Evolutionary conservation across 2,113 vertebrate species (phyloP).

Genomic region (Corythaixoides concolor): DNA sequence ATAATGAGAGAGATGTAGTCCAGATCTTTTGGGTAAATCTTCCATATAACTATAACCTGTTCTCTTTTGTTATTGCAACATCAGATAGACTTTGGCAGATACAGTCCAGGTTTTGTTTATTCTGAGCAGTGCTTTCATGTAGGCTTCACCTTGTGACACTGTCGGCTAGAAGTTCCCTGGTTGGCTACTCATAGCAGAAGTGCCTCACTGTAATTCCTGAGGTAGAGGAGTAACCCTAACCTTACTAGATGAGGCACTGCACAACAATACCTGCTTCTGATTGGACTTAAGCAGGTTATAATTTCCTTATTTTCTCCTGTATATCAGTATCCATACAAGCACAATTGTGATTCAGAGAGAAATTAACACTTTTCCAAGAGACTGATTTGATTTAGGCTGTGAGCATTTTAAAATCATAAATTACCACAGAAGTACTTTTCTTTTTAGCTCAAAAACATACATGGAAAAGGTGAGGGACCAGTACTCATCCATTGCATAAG

Average conservation of each 20-base stretch:
- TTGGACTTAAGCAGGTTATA: background rate
- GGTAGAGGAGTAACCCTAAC: background rate
- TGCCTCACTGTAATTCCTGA: too few relatives aligned
- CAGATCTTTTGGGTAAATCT: background rate
- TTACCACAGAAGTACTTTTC: background rate
- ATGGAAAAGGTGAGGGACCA: rapidly evolving
- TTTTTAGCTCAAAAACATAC: background rate
- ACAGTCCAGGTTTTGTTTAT: background rate
- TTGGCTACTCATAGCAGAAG: background rate
- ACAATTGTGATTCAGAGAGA: background rate
- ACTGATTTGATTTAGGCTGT: background rate
- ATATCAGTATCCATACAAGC: background rate
- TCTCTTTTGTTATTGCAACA: background rate
- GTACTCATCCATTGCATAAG: background rate
- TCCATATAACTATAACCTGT: background rate
- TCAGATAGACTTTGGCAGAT: background rate
- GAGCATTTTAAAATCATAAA: background rate
- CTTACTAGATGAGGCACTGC: background rate
- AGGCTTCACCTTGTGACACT: background rate
- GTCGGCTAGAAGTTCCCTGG: background rate
- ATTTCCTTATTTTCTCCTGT: background rate
- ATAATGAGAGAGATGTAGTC: background rate
- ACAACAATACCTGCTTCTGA: background rate
- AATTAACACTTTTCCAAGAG: background rate
- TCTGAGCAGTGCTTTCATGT: background rate